Base-by-base conservation (phyloP, 1,140 invertebrate genomes). In the Trissolcus basalis region DNA sequence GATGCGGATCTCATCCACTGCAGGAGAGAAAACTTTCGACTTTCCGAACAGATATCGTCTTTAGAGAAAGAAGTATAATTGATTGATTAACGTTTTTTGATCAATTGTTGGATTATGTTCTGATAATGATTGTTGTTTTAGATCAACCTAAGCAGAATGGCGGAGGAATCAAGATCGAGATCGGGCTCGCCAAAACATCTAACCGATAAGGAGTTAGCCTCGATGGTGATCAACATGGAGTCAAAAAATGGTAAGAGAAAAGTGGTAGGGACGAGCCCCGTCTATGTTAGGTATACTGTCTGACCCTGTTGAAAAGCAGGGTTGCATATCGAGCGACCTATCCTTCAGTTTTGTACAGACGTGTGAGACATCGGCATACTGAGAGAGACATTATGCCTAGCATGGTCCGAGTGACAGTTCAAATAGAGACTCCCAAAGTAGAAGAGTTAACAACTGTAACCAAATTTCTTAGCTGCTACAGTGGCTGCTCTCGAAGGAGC, bases 401-500 rank as follows among this genome's bases (percentile, higher is more conserved):
- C 82, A 86, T 86, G 80, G 82, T 85, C 82, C 78, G 72, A 71
- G 67, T 77, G 60, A 27, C 19, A 27, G 19, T 70, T 67, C 79
- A 79, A 77, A 8, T 0, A 61, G 45, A 51, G 5, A 6, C 11
- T 36, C 50, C 61, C 6, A 45, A 41, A 35, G 43, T 63, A 51
- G 48, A 64, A 63, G 48, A 68, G 13, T 63, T 53, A 41, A 44
- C 45, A 50, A 64, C 15, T 84, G 64, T 75, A 84, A 84, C 67
- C 78, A 47, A 84, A 82, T 89, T 88, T 90, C 91, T 88, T 92
- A 94, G 93, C 91, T 91, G 92, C 92, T 89, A 95, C 93, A 82
- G 93, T 95, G 86, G 91, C 91, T 90, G 94, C 94, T 89, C 91
- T 96, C 89, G 94, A 95, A 91, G 91, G 92, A 85, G 93, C 94